phyloP scores from a whole-genome alignment of 2,113 vertebrate species.

The Phrynosoma platyrhinos region DNA sequence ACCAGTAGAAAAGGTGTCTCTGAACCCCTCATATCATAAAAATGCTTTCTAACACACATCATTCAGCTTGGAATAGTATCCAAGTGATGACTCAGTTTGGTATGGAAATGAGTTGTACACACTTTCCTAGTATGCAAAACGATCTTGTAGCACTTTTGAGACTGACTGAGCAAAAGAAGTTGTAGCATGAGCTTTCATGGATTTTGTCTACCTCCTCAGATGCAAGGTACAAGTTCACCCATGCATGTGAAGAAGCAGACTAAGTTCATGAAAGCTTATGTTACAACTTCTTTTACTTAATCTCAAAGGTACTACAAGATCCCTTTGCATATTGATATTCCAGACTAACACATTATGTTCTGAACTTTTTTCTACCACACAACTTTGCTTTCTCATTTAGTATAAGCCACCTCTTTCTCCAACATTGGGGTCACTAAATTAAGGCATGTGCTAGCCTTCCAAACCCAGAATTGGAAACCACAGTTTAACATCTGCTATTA shows the following conservation, averaged over 20 bases:
- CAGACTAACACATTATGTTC: too few species aligned
- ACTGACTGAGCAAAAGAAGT: too few species aligned
- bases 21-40: background rate
- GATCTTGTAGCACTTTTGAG: too few species aligned
- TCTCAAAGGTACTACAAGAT: too few species aligned
- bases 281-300: too few species aligned
- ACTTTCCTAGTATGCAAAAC: background rate
- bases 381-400: background rate
- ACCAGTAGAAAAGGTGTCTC: background rate
- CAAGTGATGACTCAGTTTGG: background rate
- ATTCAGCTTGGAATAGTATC: background rate
- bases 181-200: too few species aligned
- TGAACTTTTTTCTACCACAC: background rate
- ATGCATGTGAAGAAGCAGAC: too few species aligned
- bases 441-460: background rate
- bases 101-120: background rate
- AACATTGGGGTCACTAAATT: too few species aligned
- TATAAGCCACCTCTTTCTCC: background rate
- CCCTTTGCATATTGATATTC: too few species aligned
- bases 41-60: background rate
- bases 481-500: background rate
- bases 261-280: too few species aligned
- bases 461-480: background rate
- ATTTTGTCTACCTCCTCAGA: too few species aligned
- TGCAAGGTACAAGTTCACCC: too few species aligned